Evolutionary conservation across 2,113 vertebrate species (phyloP).

Genomic region (Arizona elegans): DNA sequence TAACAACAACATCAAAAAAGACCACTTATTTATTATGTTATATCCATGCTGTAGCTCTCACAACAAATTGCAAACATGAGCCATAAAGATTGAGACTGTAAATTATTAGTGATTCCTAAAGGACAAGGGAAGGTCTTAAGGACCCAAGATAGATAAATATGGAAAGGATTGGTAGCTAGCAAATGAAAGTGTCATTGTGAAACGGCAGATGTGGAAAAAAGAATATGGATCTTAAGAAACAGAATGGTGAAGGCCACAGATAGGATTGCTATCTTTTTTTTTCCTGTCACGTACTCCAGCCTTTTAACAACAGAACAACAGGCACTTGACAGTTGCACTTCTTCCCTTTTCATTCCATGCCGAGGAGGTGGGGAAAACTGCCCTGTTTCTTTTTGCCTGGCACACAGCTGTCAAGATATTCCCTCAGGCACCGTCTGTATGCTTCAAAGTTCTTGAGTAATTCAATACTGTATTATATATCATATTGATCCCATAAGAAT

Average conservation of each 20-base stretch:
- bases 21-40: not conserved
- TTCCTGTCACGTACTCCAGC: not conserved
- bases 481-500: not conserved
- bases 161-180: not conserved
- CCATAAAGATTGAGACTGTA: not conserved
- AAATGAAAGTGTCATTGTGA: too few relatives aligned
- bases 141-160: not conserved
- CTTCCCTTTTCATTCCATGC: not conserved
- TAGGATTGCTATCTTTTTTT: not conserved
- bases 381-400: not conserved
- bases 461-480: not conserved
- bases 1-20: not conserved
- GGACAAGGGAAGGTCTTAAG: not conserved
- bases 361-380: not conserved
- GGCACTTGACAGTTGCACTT: not conserved
- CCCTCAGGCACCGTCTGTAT: not conserved
- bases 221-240: not conserved
- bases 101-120: not conserved
- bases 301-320: not conserved
- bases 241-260: not conserved
- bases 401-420: not conserved
- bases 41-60: not conserved
- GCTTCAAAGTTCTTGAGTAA: not conserved
- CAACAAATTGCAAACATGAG: not conserved
- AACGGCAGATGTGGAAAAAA: not conserved